Percentiles rank a stretch among this genome's conserved stretches.
phyloP scores from a whole-genome alignment of 92 coral and sea anemone genomes.

The Blastomussa wellsi region DNA sequence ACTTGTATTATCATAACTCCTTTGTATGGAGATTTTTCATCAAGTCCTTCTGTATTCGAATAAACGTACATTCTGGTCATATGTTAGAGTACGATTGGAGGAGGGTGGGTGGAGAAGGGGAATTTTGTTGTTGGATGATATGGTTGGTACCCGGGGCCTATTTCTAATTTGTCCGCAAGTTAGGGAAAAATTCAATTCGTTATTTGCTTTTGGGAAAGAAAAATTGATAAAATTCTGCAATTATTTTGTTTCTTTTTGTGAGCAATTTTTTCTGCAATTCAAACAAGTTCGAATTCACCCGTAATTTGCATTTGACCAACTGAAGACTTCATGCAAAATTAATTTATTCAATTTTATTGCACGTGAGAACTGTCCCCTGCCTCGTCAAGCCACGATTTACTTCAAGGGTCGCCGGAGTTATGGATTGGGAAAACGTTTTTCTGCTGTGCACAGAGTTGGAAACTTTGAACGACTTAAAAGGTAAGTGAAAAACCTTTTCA shows the following conservation, averaged over 20 bases:
- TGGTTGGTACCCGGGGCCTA: too few relatives aligned
- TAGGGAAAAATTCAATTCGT: background rate
- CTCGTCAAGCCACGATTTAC: background rate
- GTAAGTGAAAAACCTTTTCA: background rate
- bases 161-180: too few relatives aligned
- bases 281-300: background rate
- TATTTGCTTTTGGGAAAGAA: background rate
- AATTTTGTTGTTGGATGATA: too few relatives aligned
- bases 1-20: background rate
- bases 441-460: background rate
- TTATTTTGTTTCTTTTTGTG: too few relatives aligned
- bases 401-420: too few relatives aligned
- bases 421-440: too few relatives aligned
- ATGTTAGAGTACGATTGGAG: too few relatives aligned
- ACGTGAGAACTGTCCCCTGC: background rate
- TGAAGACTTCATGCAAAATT: background rate
- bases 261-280: too few relatives aligned
- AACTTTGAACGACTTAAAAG: background rate
- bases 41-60: too few relatives aligned
- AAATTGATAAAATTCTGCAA: background rate
- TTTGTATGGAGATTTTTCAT: too few relatives aligned
- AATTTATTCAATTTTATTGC: background rate
- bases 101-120: too few relatives aligned
- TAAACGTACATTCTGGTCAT: too few relatives aligned
- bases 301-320: background rate